phyloP scores from a whole-genome alignment of 2,888 invertebrate species.

The Galerucella nymphaeae region DNA sequence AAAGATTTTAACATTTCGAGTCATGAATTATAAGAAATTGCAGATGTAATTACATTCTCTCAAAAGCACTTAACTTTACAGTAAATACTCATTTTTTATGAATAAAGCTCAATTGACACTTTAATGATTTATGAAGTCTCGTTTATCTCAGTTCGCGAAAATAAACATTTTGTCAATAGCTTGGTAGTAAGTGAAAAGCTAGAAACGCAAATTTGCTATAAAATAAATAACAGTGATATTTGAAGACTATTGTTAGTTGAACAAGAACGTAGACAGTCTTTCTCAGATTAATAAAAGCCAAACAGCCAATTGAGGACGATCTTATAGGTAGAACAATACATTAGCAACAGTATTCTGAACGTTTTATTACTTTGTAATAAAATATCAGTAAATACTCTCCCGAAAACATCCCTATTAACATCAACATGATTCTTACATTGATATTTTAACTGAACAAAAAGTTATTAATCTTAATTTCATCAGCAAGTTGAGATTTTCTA shows the following conservation, averaged over 20 bases:
- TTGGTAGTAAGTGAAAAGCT: neutral
- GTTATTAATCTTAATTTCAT: neutral
- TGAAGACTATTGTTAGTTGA: neutral
- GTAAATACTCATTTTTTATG: conserved; percentile 11
- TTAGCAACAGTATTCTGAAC: no score
- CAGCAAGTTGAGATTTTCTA: neutral
- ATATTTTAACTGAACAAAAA: no score
- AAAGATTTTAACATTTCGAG: neutral
- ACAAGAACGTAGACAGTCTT: neutral
- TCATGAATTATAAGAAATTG: conserved; percentile 3
- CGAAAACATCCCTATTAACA: no score
- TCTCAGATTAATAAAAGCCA: neutral
- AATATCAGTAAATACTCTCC: no score
- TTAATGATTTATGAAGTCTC: conserved; percentile 11
- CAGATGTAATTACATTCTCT: conserved; percentile 6
- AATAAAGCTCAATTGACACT: conserved; percentile 20
- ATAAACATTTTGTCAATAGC: conserved; percentile 10
- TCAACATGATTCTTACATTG: no score
- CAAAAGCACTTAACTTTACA: conserved; percentile 2
- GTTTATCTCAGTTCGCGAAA: conserved; percentile 12
- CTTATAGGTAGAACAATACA: neutral
- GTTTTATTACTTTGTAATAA: no score
- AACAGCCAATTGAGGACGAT: neutral
- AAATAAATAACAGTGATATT: neutral
- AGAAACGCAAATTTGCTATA: neutral